These are phyloP conservation scores for Oplegnathus fasciatus DNA, from an alignment of 2,113 vertebrate genomes.

Conservation along the genomic window DNA sequence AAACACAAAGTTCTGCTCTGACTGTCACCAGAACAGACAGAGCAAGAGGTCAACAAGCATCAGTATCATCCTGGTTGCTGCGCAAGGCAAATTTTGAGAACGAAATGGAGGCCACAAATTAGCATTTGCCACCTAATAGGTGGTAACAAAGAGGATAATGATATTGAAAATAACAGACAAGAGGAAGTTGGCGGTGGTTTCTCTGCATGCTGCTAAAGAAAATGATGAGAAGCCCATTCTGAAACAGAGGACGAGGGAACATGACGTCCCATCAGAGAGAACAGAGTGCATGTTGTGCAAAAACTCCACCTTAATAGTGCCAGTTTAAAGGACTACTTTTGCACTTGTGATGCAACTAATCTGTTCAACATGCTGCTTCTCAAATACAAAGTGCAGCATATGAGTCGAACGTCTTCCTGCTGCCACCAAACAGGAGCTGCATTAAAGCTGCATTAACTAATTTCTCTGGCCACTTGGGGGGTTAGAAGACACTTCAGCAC, in stretches of 20 bases:
- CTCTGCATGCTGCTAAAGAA: slow-evolving; percentile 1
- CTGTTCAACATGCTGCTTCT: not conserved
- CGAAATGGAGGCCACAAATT: not conserved
- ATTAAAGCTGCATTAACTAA: not conserved
- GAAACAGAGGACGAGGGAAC: slow-evolving; percentile 20
- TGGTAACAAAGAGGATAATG: slow-evolving; percentile 6
- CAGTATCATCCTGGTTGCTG: not conserved
- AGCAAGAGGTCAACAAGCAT: slow-evolving; percentile 9
- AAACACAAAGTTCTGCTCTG: not conserved
- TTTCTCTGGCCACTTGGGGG: not conserved
- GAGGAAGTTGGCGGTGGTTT: not conserved
- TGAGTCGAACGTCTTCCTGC: not conserved
- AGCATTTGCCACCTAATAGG: not conserved
- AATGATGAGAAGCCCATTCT: not conserved
- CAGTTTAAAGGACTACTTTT: not conserved
- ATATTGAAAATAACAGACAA: not conserved
- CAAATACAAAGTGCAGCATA: not conserved
- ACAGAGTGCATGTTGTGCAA: not conserved
- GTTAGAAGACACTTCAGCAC: no score
- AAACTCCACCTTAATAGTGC: not conserved
- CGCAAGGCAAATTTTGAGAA: slow-evolving; percentile 4
- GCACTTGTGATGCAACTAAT: no score
- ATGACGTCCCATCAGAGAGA: slow-evolving; percentile 4
- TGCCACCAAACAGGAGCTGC: not conserved
- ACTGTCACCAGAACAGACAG: not conserved